Evolutionary conservation across 2,888 invertebrate species (phyloP).

Genomic region (Cantharis lateralis): DNA sequence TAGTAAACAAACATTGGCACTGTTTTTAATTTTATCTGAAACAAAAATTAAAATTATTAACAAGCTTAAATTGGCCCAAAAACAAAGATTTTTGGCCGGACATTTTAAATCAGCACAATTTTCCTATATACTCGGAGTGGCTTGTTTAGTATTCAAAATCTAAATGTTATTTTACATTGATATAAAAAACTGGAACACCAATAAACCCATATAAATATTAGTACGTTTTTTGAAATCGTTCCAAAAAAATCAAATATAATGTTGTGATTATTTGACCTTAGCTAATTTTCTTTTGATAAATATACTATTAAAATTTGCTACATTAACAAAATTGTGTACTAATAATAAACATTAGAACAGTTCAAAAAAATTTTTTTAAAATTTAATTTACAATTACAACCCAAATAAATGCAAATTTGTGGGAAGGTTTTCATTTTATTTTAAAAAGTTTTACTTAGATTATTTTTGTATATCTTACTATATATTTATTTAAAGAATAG

Average conservation of each 20-base stretch:
- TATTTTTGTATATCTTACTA: conserved; percentile 5
- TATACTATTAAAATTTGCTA: neutral
- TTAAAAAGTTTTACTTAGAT: no score
- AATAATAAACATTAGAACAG: neutral
- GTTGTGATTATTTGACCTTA: neutral
- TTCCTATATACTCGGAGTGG: no score
- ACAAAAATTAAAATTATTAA: conserved; percentile 39
- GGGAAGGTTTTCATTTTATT: no score
- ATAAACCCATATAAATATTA: neutral
- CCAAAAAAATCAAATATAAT: neutral
- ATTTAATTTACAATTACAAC: neutral
- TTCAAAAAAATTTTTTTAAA: no score
- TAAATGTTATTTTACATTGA: neutral
- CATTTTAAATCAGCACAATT: no score
- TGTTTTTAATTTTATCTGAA: conserved; percentile 88
- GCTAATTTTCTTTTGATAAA: neutral
- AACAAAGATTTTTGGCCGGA: no score
- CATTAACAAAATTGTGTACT: neutral
- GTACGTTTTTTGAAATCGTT: neutral
- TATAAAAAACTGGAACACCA: neutral
- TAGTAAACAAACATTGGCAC: conserved; percentile 83
- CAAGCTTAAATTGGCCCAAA: no score
- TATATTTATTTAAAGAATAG: conserved; percentile 22
- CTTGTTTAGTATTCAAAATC: neutral
- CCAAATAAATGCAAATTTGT: neutral